phyloP scores from a whole-genome alignment of 2,888 invertebrate species.

The Eristalis tenax region DNA sequence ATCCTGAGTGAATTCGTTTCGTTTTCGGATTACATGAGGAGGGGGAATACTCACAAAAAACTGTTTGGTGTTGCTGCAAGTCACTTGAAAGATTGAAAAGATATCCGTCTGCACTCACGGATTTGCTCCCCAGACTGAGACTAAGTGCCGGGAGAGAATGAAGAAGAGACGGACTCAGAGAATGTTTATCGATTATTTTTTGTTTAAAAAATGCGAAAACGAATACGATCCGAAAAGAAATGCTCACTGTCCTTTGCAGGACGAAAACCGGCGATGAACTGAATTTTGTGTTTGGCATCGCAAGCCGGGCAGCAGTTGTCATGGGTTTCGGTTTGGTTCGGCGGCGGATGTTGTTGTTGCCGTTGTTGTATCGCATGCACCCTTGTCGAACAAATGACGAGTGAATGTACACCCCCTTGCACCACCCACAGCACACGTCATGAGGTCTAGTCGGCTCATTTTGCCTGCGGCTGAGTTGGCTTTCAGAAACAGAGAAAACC shows the following conservation, averaged over 20 bases:
- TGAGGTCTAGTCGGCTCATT: slow-evolving; percentile 11
- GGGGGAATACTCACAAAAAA: background rate
- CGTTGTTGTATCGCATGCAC: slow-evolving; percentile 58
- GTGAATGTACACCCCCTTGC: slow-evolving; percentile 26
- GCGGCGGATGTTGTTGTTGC: slow-evolving; percentile 38
- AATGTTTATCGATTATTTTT: slow-evolving; percentile 62
- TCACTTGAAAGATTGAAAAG: slow-evolving; percentile 45
- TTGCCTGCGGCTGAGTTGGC: slow-evolving; percentile 53
- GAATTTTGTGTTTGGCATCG: slow-evolving; percentile 63
- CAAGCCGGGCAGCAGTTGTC: slow-evolving; percentile 59
- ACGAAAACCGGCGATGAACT: slow-evolving; percentile 60
- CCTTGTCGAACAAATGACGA: slow-evolving; percentile 71
- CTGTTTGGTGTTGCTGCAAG: slow-evolving; percentile 63
- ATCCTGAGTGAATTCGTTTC: slow-evolving; percentile 31
- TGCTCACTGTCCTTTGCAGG: slow-evolving; percentile 53
- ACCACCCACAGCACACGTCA: slow-evolving; percentile 33
- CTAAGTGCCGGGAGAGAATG: slow-evolving; percentile 4
- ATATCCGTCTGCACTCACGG: slow-evolving; percentile 14
- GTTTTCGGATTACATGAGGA: background rate
- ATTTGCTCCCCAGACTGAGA: background rate
- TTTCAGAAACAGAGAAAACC: slow-evolving; percentile 32
- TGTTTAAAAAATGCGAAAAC: background rate
- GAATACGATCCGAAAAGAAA: background rate
- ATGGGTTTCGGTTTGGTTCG: slow-evolving; percentile 53
- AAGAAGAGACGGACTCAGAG: background rate